phyloP scores from a whole-genome alignment of 1,140 invertebrate species.

The Drosophila pachea region DNA sequence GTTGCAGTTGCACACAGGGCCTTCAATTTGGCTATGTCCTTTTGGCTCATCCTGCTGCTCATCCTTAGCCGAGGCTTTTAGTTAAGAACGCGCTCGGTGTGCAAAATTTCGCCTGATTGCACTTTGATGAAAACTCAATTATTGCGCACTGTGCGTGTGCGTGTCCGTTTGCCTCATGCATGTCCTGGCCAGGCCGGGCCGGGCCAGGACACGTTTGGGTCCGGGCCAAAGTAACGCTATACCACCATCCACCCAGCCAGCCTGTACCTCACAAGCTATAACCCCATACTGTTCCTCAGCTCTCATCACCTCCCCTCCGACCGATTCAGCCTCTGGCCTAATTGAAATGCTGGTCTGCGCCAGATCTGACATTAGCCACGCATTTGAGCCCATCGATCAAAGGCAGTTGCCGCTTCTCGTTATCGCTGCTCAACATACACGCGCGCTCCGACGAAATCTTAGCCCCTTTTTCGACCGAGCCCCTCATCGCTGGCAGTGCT shows the following conservation, averaged over 20 bases:
- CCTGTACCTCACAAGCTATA: background rate
- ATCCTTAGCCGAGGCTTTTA: slow-evolving; percentile 49
- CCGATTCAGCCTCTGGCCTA: slow-evolving; percentile 9
- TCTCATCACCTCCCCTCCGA: background rate
- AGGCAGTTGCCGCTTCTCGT: slow-evolving; percentile 42
- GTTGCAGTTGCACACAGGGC: slow-evolving; percentile 17
- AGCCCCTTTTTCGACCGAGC: background rate
- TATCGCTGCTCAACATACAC: slow-evolving; percentile 19
- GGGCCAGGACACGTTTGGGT: background rate
- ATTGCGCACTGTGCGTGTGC: slow-evolving; percentile 50
- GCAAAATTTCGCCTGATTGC: slow-evolving; percentile 76
- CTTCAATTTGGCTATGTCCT: slow-evolving; percentile 40
- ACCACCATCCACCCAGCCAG: too few species aligned
- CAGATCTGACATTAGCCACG: slow-evolving; percentile 47
- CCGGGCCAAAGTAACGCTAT: slow-evolving; percentile 24
- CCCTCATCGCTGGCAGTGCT: background rate
- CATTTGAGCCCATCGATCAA: slow-evolving; percentile 44
- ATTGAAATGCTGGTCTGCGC: slow-evolving; percentile 36
- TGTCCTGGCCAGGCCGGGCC: slow-evolving; percentile 3
- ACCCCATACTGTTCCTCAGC: background rate
- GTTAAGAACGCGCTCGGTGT: slow-evolving; percentile 76
- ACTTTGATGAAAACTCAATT: slow-evolving; percentile 78
- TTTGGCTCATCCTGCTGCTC: slow-evolving; percentile 9
- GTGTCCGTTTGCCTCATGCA: slow-evolving; percentile 31
- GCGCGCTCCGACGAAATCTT: slow-evolving; percentile 25